A percentile compares a stretch with the other conserved stretches of the same genome.
phyloP scores from a whole-genome alignment of 1,140 invertebrate genomes.

The Aphidius ervi region DNA sequence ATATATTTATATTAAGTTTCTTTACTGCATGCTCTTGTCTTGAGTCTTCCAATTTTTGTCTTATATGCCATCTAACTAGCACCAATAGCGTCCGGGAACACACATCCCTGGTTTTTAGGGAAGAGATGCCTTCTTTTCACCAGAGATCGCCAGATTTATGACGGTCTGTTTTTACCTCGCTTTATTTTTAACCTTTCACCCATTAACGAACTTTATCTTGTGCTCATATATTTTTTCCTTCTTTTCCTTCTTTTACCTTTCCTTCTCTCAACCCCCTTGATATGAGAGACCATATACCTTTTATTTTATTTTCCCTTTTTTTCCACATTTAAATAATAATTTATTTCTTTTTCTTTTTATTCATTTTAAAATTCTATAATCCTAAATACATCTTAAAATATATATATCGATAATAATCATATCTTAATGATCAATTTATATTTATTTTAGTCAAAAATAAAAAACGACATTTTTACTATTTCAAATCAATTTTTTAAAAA shows the following conservation, averaged over 20 bases:
- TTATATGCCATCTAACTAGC: not conserved
- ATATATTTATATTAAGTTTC: not conserved
- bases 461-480: too few species aligned
- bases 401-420: too few species aligned
- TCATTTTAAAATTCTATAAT: too few species aligned
- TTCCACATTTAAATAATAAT: too few species aligned
- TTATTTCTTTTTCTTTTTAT: too few species aligned
- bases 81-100: not conserved
- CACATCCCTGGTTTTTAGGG: slow-evolving; percentile 20
- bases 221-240: slow-evolving; percentile 36
- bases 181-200: slow-evolving; percentile 54
- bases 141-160: slow-evolving; percentile 43
- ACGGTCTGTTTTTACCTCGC: slow-evolving; percentile 32
- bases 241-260: slow-evolving; percentile 16
- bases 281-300: too few species aligned
- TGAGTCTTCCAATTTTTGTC: not conserved
- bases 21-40: slow-evolving; percentile 5
- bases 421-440: too few species aligned
- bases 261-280: too few species aligned
- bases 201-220: slow-evolving; percentile 51
- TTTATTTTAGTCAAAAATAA: too few species aligned
- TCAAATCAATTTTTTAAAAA: too few species aligned
- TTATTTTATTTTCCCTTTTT: too few species aligned
- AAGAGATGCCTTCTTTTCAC: slow-evolving; percentile 31
- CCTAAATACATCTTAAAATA: too few species aligned